Base-by-base conservation (phyloP, 2,888 invertebrate genomes). In the Opisthograptis luteolata region DNA sequence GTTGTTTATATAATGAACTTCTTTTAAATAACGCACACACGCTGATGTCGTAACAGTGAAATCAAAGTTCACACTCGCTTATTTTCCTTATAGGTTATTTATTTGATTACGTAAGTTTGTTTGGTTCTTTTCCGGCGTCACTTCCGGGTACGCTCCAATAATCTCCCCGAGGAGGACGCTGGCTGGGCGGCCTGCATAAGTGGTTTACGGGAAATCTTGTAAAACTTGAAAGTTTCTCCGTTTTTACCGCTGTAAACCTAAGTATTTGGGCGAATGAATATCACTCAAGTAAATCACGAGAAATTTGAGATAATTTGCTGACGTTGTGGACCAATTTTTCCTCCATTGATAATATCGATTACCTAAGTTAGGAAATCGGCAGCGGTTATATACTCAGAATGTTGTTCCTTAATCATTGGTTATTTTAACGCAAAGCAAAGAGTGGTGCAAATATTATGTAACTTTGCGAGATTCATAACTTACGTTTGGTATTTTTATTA, bases 101-200 rank as follows among this genome's bases (percentile, higher is more conserved):
- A 60, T 54, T 58, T 48, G 58, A 56, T 66, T 62, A 56, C 55
- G 55, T 32, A 62, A 60, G 64, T 60, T 55, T 35, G 51, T 40
- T 12, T 28, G 34, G 10, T 49, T 43, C 35, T 58, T 58, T 68
- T 66, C 57, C 64, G 56, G 46, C 35, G 51, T 48, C 40, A 27
- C 44, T 46, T 46, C 40, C 47, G 42, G 31, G 25, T 31, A 10
- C 27, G 25, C 44, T 37, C 34, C 42, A 41, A 25, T 47, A 51
- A 55, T 49, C 54, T 58, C 55, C 44, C 56, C 35, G 41, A 51
- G 58, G 55, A 49, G 32, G 35, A 28, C 27, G 32, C 31, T 28
- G 34, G 14, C 10, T 9, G 39, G 28, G 10, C 32, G 13, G 27
- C 14, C 39, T 32, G 28, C 43, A 43, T 55, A 58, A 49, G 42